A percentile compares a stretch with the other conserved stretches of the same genome.
These are phyloP conservation scores for Dicycla oo DNA, from an alignment of 2,888 invertebrate species.

Conservation along the genomic window DNA sequence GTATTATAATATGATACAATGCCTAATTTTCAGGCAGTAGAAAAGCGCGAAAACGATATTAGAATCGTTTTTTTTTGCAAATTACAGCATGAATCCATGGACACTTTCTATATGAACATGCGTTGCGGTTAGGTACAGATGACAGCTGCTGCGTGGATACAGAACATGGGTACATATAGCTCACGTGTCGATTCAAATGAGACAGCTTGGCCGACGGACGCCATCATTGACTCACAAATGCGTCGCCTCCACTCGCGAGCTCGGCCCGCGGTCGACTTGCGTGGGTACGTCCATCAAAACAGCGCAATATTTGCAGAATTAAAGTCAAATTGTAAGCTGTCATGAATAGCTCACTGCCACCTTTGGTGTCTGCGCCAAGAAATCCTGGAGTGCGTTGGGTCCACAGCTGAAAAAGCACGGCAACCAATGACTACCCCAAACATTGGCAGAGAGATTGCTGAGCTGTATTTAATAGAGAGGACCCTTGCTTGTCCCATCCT, in stretches of 20 bases:
- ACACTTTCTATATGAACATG: neutral
- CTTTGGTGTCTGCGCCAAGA: neutral
- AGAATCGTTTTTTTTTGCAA: neutral
- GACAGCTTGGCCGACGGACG: constrained; percentile 20
- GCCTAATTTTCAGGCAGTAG: neutral
- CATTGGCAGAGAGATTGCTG: neutral
- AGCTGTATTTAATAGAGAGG: neutral
- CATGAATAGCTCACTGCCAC: neutral
- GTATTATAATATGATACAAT: neutral
- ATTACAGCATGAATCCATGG: neutral
- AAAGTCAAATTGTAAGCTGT: neutral
- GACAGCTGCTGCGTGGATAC: neutral
- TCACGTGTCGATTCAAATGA: constrained; percentile 60
- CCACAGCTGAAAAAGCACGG: neutral
- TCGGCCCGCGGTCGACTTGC: constrained; percentile 1
- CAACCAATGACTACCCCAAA: neutral
- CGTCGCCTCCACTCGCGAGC: constrained; percentile 10
- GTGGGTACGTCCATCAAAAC: neutral
- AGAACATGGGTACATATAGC: neutral
- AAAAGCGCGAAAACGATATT: neutral
- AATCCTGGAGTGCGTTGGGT: neutral
- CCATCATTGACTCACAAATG: constrained; percentile 65
- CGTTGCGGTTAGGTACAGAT: neutral
- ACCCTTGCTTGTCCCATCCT: neutral
- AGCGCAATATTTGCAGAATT: neutral